These are phyloP conservation scores for Machimus rusticus DNA, from an alignment of 2,888 invertebrate genomes.

Conservation along the genomic window DNA sequence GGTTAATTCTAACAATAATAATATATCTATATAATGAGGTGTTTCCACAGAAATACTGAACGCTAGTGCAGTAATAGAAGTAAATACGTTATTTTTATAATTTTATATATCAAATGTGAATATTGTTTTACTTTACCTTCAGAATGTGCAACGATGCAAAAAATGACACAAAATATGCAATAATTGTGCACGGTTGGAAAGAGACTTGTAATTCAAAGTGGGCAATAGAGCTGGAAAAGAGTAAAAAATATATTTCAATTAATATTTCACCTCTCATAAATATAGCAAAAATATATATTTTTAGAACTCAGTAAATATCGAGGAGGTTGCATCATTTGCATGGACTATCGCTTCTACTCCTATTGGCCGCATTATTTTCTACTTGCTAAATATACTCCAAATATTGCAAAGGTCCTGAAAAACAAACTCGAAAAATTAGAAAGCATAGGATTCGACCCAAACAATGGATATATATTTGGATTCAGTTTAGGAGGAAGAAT, in stretches of 20 bases:
- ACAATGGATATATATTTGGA: constrained; percentile 51
- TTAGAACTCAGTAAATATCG: constrained; percentile 50
- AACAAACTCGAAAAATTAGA: constrained; percentile 50
- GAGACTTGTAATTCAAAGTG: constrained; percentile 51
- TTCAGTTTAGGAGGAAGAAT: constrained; percentile 52
- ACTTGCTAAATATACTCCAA: constrained; percentile 48
- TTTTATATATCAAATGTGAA: neutral
- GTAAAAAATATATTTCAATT: constrained; percentile 42
- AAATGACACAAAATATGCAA: constrained; percentile 48
- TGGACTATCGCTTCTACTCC: constrained; percentile 51
- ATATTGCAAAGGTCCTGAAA: constrained; percentile 46
- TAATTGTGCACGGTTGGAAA: constrained; percentile 53
- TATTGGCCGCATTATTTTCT: constrained; percentile 49
- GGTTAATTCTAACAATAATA: too few species aligned
- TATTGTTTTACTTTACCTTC: neutral
- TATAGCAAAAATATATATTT: neutral
- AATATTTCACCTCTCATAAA: neutral
- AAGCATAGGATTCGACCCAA: constrained; percentile 48
- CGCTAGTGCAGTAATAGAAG: neutral
- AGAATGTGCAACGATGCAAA: constrained; percentile 12
- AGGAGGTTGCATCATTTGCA: constrained; percentile 52
- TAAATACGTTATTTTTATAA: neutral
- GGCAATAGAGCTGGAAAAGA: constrained; percentile 48
- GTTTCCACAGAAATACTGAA: too few species aligned
- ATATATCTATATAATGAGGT: too few species aligned